Conservation (phyloP, 1,140 invertebrate species). For the Belonocnema kinseyi region DNA sequence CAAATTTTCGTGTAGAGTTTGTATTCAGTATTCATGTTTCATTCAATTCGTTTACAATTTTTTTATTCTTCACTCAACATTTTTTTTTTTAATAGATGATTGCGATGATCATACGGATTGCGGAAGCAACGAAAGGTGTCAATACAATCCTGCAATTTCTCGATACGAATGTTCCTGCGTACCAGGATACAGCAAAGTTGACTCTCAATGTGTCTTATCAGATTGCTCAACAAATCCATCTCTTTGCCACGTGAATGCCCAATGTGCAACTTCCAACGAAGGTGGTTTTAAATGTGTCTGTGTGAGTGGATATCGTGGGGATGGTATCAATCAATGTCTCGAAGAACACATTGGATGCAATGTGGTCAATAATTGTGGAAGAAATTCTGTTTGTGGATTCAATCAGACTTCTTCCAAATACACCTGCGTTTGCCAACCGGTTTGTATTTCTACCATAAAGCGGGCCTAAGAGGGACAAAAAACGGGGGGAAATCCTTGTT, state of each 20-base stretch:
- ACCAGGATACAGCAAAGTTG: slow-evolving; percentile 75
- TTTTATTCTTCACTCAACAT: slow-evolving; percentile 32
- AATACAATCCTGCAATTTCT: slow-evolving; percentile 76
- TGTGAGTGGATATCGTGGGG: slow-evolving; percentile 85
- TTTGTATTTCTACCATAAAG: slow-evolving; percentile 44
- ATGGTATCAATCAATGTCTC: slow-evolving; percentile 82
- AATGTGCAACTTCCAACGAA: slow-evolving; percentile 76
- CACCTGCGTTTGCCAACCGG: slow-evolving; percentile 76
- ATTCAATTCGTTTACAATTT: not conserved
- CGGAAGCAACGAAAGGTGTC: slow-evolving; percentile 85
- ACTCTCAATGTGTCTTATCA: slow-evolving; percentile 77
- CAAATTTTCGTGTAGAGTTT: slow-evolving; percentile 4
- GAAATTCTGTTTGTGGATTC: slow-evolving; percentile 88
- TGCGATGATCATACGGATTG: slow-evolving; percentile 85
- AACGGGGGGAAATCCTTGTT: too few relatives aligned
- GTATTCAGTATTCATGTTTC: slow-evolving; percentile 23
- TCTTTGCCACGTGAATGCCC: slow-evolving; percentile 80
- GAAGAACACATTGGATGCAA: slow-evolving; percentile 85
- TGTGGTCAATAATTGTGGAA: slow-evolving; percentile 87
- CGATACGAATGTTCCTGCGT: slow-evolving; percentile 84
- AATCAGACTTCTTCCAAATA: slow-evolving; percentile 76
- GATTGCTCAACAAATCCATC: slow-evolving; percentile 70
- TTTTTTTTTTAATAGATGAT: slow-evolving; percentile 71
- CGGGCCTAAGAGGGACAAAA: too few relatives aligned
- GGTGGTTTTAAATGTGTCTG: slow-evolving; percentile 85